Conservation (phyloP, 2,888 invertebrate genomes). For the Torymus tubicola region DNA sequence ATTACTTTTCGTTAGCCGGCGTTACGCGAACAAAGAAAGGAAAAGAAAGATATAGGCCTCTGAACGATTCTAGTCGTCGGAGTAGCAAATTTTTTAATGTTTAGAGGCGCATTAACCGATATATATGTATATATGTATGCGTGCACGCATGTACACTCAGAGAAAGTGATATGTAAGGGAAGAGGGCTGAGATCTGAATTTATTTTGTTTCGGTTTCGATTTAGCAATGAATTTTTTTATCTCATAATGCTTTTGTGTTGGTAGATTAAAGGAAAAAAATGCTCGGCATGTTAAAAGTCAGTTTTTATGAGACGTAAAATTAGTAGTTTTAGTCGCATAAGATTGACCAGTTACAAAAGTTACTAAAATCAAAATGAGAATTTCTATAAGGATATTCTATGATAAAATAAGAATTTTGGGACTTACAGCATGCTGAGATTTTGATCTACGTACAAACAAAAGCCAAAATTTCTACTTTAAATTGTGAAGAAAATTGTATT, state of each 20-base stretch:
- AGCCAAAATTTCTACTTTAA: slow-evolving; percentile 7
- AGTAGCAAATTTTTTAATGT: slow-evolving; percentile 43
- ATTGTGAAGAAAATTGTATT: not conserved
- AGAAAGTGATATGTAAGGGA: not conserved
- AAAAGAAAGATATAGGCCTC: slow-evolving; percentile 15
- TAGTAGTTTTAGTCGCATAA: no score
- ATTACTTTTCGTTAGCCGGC: not conserved
- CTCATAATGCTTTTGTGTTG: no score
- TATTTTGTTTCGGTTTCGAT: slow-evolving; percentile 6
- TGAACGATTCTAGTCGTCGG: slow-evolving; percentile 57
- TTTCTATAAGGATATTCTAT: no score
- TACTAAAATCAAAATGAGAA: no score
- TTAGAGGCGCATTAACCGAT: slow-evolving; percentile 21
- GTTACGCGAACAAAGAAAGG: not conserved
- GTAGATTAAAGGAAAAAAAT: no score
- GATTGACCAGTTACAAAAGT: no score
- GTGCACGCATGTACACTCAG: slow-evolving; percentile 1
- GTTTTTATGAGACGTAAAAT: no score
- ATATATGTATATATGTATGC: slow-evolving; percentile 38
- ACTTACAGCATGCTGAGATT: no score
- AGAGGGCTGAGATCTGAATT: slow-evolving; percentile 14
- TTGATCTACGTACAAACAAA: not conserved
- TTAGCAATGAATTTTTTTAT: not conserved
- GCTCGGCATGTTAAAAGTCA: no score
- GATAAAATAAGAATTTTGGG: no score